These are phyloP conservation scores for Pollenia amentaria DNA, from an alignment of 2,888 invertebrate genomes.

Conservation along the genomic window DNA sequence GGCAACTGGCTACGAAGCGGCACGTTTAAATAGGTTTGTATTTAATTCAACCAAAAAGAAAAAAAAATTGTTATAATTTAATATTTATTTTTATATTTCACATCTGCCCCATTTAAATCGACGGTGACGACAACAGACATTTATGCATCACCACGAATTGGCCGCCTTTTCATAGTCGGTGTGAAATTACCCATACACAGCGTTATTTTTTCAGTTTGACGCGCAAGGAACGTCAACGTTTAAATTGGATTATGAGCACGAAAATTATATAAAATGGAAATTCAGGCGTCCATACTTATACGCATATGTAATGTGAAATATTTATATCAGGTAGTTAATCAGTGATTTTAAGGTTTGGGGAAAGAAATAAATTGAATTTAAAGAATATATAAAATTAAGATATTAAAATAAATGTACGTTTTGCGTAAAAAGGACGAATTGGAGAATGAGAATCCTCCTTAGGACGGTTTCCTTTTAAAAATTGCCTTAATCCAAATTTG, in stretches of 20 bases:
- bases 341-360: neutral
- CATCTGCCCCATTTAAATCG: neutral
- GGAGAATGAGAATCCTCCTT: too few species aligned
- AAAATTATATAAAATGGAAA: conserved; percentile 43
- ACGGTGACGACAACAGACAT: conserved; percentile 62
- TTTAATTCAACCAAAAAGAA: conserved; percentile 23
- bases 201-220: conserved; percentile 73
- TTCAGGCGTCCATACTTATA: neutral
- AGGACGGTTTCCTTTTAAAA: too few species aligned
- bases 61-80: conserved; percentile 13
- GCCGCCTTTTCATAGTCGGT: conserved; percentile 76
- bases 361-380: conserved; percentile 27
- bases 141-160: conserved; percentile 75
- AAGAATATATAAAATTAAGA: neutral
- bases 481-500: too few species aligned
- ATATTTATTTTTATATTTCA: conserved; percentile 36
- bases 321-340: neutral
- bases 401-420: neutral
- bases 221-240: conserved; percentile 70
- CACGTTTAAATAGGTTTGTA: conserved; percentile 75
- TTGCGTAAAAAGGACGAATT: neutral
- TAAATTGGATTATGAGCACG: conserved; percentile 71
- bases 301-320: neutral
- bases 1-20: conserved; percentile 74
- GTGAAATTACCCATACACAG: conserved; percentile 75